Evolutionary conservation across 2,113 vertebrate genomes (phyloP).

Genomic region (Anoplopoma fimbria): DNA sequence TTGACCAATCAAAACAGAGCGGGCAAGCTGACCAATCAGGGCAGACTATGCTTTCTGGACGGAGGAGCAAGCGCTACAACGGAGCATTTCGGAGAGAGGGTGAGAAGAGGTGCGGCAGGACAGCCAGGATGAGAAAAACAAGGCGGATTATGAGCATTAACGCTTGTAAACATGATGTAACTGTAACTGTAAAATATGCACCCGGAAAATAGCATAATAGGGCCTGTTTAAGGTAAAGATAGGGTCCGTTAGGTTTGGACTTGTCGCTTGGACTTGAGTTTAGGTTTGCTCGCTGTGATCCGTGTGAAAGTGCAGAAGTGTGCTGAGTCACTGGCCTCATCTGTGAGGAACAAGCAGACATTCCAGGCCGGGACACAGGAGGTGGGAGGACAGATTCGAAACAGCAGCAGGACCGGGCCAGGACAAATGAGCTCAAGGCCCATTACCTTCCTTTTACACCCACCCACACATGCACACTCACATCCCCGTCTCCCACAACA

Average conservation of each 20-base stretch:
- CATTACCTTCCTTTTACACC: constrained; percentile 68
- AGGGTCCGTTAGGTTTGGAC: neutral
- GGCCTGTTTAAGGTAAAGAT: neutral
- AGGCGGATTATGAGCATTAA: too few species aligned
- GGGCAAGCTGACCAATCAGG: too few species aligned
- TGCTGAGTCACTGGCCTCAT: constrained; percentile 74
- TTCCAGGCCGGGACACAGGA: constrained; percentile 72
- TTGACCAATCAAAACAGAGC: too few species aligned
- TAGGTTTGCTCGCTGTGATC: constrained; percentile 5
- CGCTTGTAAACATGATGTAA: too few species aligned
- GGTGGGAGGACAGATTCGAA: constrained; percentile 76
- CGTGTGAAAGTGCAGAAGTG: constrained; percentile 52
- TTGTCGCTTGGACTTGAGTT: constrained; percentile 19
- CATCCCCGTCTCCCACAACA: constrained; percentile 66
- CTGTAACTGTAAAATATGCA: too few species aligned
- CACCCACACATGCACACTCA: constrained; percentile 60
- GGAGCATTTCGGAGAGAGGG: too few species aligned
- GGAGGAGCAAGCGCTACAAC: too few species aligned
- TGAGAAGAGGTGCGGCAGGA: too few species aligned
- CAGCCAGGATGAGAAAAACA: too few species aligned
- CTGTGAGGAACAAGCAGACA: constrained; percentile 57
- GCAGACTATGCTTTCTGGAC: too few species aligned
- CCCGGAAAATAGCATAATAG: too few species aligned
- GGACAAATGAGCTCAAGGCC: constrained; percentile 74
- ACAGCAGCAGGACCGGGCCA: constrained; percentile 69